Evolutionary conservation across 1,140 invertebrate genomes (phyloP).

Genomic region (Polypedilum pembai): DNA sequence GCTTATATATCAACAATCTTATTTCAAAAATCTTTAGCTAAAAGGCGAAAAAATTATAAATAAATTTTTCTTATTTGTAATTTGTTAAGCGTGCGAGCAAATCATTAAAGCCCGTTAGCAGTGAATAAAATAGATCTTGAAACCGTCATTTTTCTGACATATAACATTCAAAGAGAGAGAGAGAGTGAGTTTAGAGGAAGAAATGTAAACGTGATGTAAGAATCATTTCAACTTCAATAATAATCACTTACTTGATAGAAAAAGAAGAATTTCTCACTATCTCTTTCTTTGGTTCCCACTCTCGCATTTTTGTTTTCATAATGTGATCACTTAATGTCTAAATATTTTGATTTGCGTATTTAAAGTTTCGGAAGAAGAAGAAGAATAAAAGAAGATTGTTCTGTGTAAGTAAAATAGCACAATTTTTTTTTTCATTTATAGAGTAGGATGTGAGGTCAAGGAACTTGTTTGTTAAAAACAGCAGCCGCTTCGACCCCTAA

Average conservation of each 20-base stretch:
- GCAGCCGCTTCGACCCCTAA: not conserved
- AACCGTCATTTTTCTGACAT: not conserved
- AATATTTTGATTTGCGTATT: slow-evolving; percentile 12
- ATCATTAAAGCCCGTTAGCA: not conserved
- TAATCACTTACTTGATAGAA: no score
- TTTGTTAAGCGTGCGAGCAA: not conserved
- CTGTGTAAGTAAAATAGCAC: not conserved
- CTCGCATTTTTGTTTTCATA: not conserved
- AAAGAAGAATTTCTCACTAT: no score
- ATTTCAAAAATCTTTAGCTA: no score
- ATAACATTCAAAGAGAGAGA: not conserved
- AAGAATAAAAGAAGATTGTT: not conserved
- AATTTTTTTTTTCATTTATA: not conserved
- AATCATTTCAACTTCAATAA: not conserved
- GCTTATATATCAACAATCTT: no score
- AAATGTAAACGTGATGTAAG: not conserved
- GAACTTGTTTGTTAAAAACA: not conserved
- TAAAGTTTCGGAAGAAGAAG: not conserved
- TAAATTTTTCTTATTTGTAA: not conserved
- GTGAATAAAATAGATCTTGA: not conserved
- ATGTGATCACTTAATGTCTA: slow-evolving; percentile 5
- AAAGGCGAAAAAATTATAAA: not conserved
- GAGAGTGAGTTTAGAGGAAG: not conserved
- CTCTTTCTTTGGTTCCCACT: not conserved
- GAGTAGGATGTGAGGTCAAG: not conserved